A percentile compares a stretch with the other conserved stretches of the same genome.
Conservation (phyloP, 1,140 invertebrate species). For the Euglossa dilemma region DNA sequence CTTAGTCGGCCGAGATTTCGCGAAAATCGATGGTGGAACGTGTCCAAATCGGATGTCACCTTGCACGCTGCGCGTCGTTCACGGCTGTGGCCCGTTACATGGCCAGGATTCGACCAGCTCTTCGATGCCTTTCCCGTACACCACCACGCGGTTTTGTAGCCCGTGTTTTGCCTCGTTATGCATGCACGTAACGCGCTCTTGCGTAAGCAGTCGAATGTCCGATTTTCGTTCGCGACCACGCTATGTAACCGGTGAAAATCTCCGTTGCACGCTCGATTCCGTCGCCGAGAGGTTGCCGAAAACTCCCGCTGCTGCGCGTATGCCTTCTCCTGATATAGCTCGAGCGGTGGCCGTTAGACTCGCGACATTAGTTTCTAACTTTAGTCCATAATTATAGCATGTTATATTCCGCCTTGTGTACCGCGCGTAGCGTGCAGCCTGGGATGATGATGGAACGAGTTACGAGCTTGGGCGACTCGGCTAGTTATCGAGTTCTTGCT, state of each 20-base stretch:
- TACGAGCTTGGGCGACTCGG: background rate
- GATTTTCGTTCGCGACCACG: slow-evolving; percentile 42
- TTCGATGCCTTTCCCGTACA: slow-evolving; percentile 20
- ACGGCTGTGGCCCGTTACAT: slow-evolving; percentile 18
- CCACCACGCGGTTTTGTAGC: slow-evolving; percentile 1
- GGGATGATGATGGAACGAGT: background rate
- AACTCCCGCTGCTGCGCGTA: too few species aligned
- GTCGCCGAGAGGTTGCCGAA: background rate
- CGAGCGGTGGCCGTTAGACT: background rate
- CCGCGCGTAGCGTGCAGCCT: background rate
- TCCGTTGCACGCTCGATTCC: background rate
- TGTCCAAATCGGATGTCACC: background rate
- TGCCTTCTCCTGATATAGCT: background rate
- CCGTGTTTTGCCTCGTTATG: slow-evolving; percentile 23
- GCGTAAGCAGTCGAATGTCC: slow-evolving; percentile 49
- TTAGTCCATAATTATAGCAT: slow-evolving; percentile 6
- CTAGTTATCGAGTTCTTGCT: slow-evolving; percentile 9
- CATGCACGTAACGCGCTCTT: slow-evolving; percentile 43
- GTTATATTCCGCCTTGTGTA: background rate
- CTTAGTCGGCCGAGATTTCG: background rate
- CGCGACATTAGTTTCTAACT: slow-evolving; percentile 5
- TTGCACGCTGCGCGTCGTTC: background rate
- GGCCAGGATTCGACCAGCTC: slow-evolving; percentile 4
- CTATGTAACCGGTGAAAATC: slow-evolving; percentile 25
- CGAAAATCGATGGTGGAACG: background rate